Base-by-base conservation (phyloP, 1,140 invertebrate genomes). In the Venturia canescens region DNA sequence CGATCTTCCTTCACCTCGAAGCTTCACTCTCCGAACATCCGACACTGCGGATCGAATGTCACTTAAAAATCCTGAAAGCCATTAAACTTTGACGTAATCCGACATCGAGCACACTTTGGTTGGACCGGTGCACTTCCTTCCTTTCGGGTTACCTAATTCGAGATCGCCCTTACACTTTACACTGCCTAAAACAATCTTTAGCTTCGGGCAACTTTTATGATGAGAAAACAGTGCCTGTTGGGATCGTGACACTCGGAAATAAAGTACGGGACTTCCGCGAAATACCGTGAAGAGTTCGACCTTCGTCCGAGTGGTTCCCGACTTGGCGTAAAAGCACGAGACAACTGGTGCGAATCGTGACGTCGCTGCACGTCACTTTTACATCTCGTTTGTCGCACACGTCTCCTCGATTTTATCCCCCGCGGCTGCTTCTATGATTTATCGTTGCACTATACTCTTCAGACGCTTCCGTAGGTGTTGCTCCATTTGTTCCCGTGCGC, bases 361-460 rank as follows among this genome's bases (percentile, higher is more conserved):
- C 53, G 71, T 23, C 31, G 75, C 76, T 81, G 66, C 80, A 84
- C 83, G 78, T 57, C 78, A 84, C 80, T 86, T 83, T 83, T 85
- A 67, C 84, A 82, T 82, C 80, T 84, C 75, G 83, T 84, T 82
- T 31, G 66, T 69, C n/a, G 29, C 79, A 82, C 72, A 83, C 84
- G 83, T 84, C 57, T 82, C 81, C 80, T n/a, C 16, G 2, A 21
- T 21, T 69, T 69, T 69, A 29, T 77, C 77, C 83, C 27, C 80
- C 53, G 80, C 84, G 83, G 86, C 80, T 83, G 86, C 80, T 83
- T 84, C 86, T 87, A 87, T 83, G 84, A 87, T 86, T 87, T 86
- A 87, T 79, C 57, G 79, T 67, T 82, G 80, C 70, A 76, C 71
- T 82, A 29, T 57, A 71, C 72, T 23, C 21, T 38, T 70, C 18